phyloP scores from a whole-genome alignment of 2,797 vertebrate species.

The Siniperca scherzeri region DNA sequence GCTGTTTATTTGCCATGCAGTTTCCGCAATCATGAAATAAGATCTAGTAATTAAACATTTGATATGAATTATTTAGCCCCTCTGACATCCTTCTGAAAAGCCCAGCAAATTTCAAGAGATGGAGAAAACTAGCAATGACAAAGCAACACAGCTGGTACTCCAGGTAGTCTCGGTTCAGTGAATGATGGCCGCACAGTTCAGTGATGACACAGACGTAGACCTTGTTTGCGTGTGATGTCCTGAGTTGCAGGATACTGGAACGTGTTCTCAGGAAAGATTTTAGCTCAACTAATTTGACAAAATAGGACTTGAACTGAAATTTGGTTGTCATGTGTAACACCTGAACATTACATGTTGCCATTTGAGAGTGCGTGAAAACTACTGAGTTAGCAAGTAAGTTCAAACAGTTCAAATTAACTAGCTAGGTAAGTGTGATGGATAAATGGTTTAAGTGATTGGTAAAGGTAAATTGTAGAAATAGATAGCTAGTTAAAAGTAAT shows the following conservation, averaged over 20 bases:
- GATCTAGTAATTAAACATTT: neutral
- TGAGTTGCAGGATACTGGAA: no score
- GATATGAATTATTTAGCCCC: neutral
- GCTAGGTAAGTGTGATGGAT: neutral
- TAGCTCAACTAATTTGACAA: no score
- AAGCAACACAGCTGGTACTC: neutral
- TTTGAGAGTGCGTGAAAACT: no score
- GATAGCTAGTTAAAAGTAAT: no score
- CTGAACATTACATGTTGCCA: neutral
- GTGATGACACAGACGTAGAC: neutral
- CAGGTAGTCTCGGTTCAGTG: neutral
- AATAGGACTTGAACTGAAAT: no score
- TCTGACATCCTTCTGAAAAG: neutral
- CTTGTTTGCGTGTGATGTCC: no score
- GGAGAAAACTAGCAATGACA: neutral
- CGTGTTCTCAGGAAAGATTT: no score
- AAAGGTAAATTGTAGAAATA: neutral
- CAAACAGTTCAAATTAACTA: neutral
- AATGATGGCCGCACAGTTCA: neutral
- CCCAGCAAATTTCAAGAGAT: no score
- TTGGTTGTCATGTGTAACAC: no score
- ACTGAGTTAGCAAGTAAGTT: no score
- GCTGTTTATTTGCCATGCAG: neutral
- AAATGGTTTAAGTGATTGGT: neutral
- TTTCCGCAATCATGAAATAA: neutral